These are phyloP conservation scores for Oncopodura yosiiana DNA, from an alignment of 1,140 invertebrate species.

Conservation along the genomic window DNA sequence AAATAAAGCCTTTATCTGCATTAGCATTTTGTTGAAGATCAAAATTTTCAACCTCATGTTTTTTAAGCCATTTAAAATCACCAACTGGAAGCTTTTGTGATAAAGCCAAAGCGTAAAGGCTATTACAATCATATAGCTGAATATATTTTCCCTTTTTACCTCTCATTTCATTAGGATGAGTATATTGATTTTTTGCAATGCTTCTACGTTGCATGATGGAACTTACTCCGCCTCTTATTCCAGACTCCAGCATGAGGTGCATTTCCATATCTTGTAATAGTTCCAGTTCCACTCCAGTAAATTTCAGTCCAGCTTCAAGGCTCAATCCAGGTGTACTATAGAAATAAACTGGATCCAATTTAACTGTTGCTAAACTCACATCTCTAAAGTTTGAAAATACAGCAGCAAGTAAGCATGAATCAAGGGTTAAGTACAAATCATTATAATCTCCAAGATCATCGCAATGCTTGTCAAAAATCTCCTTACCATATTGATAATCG, in stretches of 20 bases:
- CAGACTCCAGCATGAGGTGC: slow-evolving; percentile 35
- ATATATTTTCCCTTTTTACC: slow-evolving; percentile 9
- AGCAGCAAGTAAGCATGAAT: slow-evolving; percentile 31
- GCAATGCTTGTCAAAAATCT: slow-evolving; percentile 36
- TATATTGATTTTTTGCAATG: slow-evolving; percentile 33
- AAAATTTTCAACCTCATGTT: not conserved
- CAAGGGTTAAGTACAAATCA: slow-evolving; percentile 35
- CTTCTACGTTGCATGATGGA: slow-evolving; percentile 22
- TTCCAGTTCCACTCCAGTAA: slow-evolving; percentile 27
- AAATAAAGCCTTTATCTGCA: slow-evolving; percentile 33
- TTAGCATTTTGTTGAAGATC: slow-evolving; percentile 20
- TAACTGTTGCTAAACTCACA: slow-evolving; percentile 10
- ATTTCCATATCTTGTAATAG: slow-evolving; percentile 34
- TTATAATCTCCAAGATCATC: slow-evolving; percentile 35
- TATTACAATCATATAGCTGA: slow-evolving; percentile 29
- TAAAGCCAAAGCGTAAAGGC: slow-evolving; percentile 36
- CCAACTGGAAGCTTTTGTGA: slow-evolving; percentile 15
- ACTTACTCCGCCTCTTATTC: slow-evolving; percentile 30
- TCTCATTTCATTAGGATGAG: slow-evolving; percentile 3
- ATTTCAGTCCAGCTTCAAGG: slow-evolving; percentile 35
- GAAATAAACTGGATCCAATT: slow-evolving; percentile 36
- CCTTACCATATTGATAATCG: slow-evolving; percentile 35
- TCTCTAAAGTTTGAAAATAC: slow-evolving; percentile 37
- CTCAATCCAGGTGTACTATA: slow-evolving; percentile 35
- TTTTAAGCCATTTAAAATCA: slow-evolving; percentile 32